Evolutionary conservation across 2,797 vertebrate genomes (phyloP).

Genomic region (Alfaro cultratus): DNA sequence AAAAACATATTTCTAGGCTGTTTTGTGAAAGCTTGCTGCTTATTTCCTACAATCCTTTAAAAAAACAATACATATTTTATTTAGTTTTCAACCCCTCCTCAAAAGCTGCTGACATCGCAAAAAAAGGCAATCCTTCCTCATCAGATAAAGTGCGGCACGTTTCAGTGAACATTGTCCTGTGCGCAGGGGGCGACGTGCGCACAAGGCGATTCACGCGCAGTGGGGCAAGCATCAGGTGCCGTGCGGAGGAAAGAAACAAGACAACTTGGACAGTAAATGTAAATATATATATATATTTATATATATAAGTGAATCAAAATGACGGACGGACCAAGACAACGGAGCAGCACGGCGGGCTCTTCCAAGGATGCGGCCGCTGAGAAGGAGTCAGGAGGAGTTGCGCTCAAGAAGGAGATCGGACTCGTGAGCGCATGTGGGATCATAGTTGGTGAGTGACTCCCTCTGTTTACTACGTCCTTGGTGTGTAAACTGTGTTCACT

Average conservation of each 20-base stretch:
- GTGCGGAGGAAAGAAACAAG: background rate
- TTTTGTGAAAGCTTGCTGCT: background rate
- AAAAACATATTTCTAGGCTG: background rate
- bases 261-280: background rate
- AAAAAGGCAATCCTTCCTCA: slow-evolving; percentile 17
- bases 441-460: slow-evolving; percentile 87
- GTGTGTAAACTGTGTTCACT: background rate
- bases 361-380: slow-evolving; percentile 66
- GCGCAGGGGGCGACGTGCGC: slow-evolving; percentile 17
- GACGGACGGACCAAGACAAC: slow-evolving; percentile 88
- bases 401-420: slow-evolving; percentile 93
- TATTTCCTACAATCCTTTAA: background rate
- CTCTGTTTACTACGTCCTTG: background rate
- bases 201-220: background rate
- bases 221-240: slow-evolving; percentile 14
- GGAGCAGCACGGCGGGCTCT: slow-evolving; percentile 75
- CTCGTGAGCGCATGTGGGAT: slow-evolving; percentile 93
- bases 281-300: background rate
- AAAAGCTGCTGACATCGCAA: slow-evolving; percentile 35
- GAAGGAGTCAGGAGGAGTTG: slow-evolving; percentile 79
- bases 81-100: background rate
- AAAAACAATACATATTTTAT: too few species aligned
- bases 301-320: slow-evolving; percentile 55
- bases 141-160: slow-evolving; percentile 32
- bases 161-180: slow-evolving; percentile 17